phyloP scores from a whole-genome alignment of 2,888 invertebrate species.

The Epistrophella euchroma region DNA sequence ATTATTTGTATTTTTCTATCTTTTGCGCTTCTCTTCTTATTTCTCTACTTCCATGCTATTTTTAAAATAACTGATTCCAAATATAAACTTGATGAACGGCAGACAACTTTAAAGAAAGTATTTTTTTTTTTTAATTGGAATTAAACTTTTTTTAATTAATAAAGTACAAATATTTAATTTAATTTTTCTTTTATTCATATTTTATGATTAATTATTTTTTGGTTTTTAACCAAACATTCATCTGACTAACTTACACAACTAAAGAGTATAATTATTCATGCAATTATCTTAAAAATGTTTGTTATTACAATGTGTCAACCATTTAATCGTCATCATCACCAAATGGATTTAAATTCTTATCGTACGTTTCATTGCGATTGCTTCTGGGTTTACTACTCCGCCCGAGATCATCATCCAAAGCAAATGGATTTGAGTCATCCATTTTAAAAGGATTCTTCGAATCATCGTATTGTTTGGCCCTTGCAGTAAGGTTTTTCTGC shows the following conservation, averaged over 20 bases:
- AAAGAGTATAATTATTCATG: constrained; percentile 21
- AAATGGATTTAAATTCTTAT: constrained; percentile 91
- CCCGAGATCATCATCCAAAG: not conserved
- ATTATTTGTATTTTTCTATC: too few species aligned
- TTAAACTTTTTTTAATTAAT: too few species aligned
- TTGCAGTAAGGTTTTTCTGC: not conserved
- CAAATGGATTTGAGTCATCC: constrained; percentile 12
- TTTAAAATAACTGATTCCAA: too few species aligned
- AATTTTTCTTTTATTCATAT: constrained; percentile 1
- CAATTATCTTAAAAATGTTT: constrained; percentile 31
- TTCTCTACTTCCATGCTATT: too few species aligned
- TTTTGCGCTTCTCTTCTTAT: too few species aligned
- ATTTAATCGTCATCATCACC: constrained; percentile 54
- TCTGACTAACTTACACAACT: not conserved
- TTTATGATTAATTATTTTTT: not conserved
- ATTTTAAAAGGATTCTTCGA: constrained; percentile 36
- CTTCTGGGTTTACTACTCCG: not conserved
- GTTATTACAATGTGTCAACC: not conserved
- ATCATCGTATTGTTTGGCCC: constrained; percentile 51
- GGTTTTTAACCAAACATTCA: not conserved
- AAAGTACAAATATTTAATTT: not conserved
- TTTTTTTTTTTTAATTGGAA: too few species aligned
- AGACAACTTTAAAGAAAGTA: too few species aligned
- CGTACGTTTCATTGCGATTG: constrained; percentile 88
- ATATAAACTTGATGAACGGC: too few species aligned